Conservation (phyloP, 2,113 vertebrate species). For the Emydura subglobosa region DNA sequence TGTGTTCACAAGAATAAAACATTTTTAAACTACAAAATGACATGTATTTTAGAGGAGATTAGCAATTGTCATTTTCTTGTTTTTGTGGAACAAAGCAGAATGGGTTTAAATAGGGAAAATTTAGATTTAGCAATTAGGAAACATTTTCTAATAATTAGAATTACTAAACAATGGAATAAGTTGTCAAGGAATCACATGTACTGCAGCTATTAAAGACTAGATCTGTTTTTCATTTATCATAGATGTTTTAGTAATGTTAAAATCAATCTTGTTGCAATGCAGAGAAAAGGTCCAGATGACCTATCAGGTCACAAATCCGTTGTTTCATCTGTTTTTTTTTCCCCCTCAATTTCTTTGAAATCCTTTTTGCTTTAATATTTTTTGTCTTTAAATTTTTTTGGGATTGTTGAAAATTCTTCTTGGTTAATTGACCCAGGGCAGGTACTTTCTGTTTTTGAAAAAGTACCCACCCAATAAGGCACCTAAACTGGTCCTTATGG, state of each 20-base stretch:
- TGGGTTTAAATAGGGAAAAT: slow-evolving; percentile 10
- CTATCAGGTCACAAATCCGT: background rate
- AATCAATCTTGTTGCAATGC: background rate
- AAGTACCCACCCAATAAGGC: background rate
- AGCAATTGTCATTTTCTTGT: slow-evolving; percentile 6
- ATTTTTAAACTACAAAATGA: background rate
- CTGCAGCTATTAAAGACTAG: background rate
- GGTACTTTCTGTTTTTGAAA: background rate
- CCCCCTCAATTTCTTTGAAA: background rate
- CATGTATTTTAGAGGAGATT: background rate
- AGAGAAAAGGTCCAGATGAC: background rate
- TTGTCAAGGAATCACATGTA: background rate
- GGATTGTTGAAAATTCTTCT: background rate
- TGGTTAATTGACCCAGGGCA: background rate
- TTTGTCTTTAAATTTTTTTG: background rate
- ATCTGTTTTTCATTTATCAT: background rate
- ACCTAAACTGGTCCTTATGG: background rate
- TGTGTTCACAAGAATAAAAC: background rate
- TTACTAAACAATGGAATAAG: background rate
- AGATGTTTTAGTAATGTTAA: background rate
- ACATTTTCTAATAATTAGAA: slow-evolving; percentile 5
- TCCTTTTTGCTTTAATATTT: background rate
- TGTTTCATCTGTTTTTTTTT: background rate
- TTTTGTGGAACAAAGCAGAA: slow-evolving; percentile 1
- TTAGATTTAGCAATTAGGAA: background rate